These are phyloP conservation scores for Himalopsyche japonica DNA, from an alignment of 2,888 invertebrate species.

Conservation along the genomic window DNA sequence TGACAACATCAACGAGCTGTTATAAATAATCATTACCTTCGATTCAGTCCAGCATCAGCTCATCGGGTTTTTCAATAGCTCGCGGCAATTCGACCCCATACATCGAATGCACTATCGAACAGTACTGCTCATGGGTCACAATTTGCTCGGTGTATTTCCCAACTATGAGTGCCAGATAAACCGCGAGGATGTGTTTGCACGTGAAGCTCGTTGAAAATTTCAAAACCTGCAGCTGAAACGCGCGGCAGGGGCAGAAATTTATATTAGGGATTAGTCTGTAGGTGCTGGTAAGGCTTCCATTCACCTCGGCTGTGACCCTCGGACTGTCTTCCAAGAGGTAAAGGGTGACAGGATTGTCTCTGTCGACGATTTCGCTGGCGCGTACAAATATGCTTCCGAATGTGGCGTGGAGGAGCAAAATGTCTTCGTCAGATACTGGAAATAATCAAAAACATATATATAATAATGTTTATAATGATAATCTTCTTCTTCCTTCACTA, in stretches of 20 bases:
- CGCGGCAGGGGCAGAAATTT: slow-evolving; percentile 71
- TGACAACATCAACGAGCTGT: too few relatives aligned
- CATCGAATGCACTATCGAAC: slow-evolving; percentile 45
- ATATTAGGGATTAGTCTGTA: slow-evolving; percentile 64
- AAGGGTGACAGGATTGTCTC: slow-evolving; percentile 54
- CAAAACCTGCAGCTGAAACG: slow-evolving; percentile 63
- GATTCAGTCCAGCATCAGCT: too few relatives aligned
- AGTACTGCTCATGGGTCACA: slow-evolving; percentile 55
- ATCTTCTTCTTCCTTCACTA: too few relatives aligned
- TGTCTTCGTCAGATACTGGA: slow-evolving; percentile 62
- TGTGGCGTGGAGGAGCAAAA: slow-evolving; percentile 61
- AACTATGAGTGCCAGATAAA: slow-evolving; percentile 60
- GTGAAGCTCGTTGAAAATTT: slow-evolving; percentile 56
- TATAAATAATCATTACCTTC: too few relatives aligned
- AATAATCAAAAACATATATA: too few relatives aligned
- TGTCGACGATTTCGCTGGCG: slow-evolving; percentile 67
- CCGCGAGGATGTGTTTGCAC: slow-evolving; percentile 72
- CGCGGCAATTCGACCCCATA: slow-evolving; percentile 1
- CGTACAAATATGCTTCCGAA: slow-evolving; percentile 63
- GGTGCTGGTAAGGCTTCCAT: slow-evolving; percentile 58
- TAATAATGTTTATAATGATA: too few relatives aligned
- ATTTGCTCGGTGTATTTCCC: slow-evolving; percentile 50
- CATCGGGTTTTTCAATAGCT: neutral
- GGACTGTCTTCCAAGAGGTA: slow-evolving; percentile 52
- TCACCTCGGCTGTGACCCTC: slow-evolving; percentile 62